phyloP scores from a whole-genome alignment of 2,113 vertebrate species.

The Alethe castanea region DNA sequence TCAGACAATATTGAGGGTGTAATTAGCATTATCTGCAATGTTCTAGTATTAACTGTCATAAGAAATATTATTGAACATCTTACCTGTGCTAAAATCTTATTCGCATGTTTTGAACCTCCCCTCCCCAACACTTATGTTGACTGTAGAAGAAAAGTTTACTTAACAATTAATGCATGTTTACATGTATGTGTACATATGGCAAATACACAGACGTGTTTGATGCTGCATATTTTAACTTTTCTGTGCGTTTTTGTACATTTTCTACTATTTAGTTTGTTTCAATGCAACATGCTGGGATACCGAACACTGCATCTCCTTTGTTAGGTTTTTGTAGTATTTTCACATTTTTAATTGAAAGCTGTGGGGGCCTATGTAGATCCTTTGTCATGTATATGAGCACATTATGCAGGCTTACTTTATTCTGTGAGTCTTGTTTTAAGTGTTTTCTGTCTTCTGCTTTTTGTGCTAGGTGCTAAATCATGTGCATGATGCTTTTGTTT shows the following conservation, averaged over 20 bases:
- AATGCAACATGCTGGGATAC: rapidly evolving
- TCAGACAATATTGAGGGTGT: not conserved
- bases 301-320: not conserved
- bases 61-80: not conserved
- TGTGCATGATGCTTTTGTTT: not conserved
- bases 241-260: not conserved
- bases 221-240: not conserved
- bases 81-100: not conserved
- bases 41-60: not conserved
- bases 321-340: not conserved
- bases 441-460: not conserved
- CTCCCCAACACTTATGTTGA: rapidly evolving
- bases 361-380: not conserved
- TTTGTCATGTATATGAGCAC: not conserved
- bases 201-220: not conserved
- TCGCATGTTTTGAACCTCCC: rapidly evolving
- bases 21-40: not conserved
- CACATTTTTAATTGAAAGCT: not conserved
- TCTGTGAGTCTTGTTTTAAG: not conserved
- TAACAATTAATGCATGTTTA: not conserved
- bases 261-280: not conserved
- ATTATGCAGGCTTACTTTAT: not conserved
- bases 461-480: not conserved
- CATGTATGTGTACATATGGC: not conserved
- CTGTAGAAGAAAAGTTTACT: not conserved